Conservation (phyloP, 2,888 invertebrate species). For the Imbricaverruca yamaguchii region DNA sequence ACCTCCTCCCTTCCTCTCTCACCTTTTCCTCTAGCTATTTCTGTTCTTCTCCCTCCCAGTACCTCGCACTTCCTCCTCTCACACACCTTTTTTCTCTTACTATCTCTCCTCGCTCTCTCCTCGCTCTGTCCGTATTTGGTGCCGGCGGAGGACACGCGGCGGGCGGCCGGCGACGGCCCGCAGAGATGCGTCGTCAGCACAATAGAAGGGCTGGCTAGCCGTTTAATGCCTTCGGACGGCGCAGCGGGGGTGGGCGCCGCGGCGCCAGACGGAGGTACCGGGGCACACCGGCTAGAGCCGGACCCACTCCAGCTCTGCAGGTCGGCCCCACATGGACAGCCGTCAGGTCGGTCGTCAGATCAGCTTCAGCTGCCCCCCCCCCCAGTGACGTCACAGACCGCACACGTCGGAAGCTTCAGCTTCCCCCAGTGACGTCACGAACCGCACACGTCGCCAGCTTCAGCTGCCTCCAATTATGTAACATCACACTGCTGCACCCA, state of each 20-base stretch:
- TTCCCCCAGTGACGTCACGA: too few relatives aligned
- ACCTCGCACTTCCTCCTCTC: too few relatives aligned
- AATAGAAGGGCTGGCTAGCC: background rate
- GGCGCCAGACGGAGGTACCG: background rate
- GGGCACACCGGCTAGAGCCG: background rate
- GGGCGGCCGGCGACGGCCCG: background rate
- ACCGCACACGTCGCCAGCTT: too few relatives aligned
- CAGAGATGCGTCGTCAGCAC: background rate
- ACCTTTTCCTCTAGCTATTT: background rate
- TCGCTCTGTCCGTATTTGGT: too few relatives aligned
- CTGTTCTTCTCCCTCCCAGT: background rate
- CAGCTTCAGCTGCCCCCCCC: too few relatives aligned
- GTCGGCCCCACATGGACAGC: background rate
- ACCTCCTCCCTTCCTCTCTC: background rate
- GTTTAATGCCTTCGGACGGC: conserved; percentile 10
- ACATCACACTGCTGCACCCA: too few relatives aligned
- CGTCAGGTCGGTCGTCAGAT: background rate
- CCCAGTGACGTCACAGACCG: too few relatives aligned
- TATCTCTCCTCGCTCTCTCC: too few relatives aligned
- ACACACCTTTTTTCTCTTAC: too few relatives aligned
- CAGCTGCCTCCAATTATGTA: too few relatives aligned
- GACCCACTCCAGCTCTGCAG: background rate
- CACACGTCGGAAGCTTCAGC: too few relatives aligned
- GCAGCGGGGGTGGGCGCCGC: background rate
- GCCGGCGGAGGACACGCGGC: too few relatives aligned